Evolutionary conservation across 2,113 vertebrate genomes (phyloP), one percentile per base, ranked within the genome.

Genomic region (Phycodurus eques): DNA sequence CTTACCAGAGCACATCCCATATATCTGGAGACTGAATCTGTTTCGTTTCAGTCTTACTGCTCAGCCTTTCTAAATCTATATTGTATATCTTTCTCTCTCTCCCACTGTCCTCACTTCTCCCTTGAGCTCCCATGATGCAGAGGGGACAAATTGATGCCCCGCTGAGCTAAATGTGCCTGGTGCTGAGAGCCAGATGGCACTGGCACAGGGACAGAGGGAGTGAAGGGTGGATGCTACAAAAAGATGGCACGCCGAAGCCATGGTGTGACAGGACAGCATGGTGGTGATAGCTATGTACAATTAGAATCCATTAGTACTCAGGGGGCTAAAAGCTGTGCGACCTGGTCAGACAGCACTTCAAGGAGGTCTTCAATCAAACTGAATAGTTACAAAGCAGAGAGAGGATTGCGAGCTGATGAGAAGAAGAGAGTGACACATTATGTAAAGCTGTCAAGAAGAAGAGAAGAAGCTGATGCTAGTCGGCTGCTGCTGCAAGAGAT

Each of bases 121-220:
- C 54, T 68, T 68, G 59, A 72, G 75, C 53, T 74, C 61, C 71
- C 68, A 68, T 35, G 73, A 79, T 83, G 87, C 78, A 76, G 75
- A 81, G 79, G 88, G 85, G 75, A 90, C 88, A 90, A 90, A 90
- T 86, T 85, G 89, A 85, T 68, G 59, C 80, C 89, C 57, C 39
- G 75, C 85, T 90, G 88, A 80, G 86, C 75, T 87, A 91, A 91
- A 92, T 83, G 84, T 81, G 86, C 84, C 73, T 73, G 74, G 83
- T 83, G 85, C 87, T 88, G 89, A 73, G 89, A 89, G 86, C 85
- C 89, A 90, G 89, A 92, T 89, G 90, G 89, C 75, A 63, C 81
- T 85, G 85, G 84, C 87, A 85, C 42, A 68, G 84, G 79, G 75
- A 83, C 65, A 79, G 79, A 85, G 65, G 65, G 78, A 83, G 83